Conservation (phyloP, 1,140 invertebrate genomes). For the Sarcophaga bullata region DNA sequence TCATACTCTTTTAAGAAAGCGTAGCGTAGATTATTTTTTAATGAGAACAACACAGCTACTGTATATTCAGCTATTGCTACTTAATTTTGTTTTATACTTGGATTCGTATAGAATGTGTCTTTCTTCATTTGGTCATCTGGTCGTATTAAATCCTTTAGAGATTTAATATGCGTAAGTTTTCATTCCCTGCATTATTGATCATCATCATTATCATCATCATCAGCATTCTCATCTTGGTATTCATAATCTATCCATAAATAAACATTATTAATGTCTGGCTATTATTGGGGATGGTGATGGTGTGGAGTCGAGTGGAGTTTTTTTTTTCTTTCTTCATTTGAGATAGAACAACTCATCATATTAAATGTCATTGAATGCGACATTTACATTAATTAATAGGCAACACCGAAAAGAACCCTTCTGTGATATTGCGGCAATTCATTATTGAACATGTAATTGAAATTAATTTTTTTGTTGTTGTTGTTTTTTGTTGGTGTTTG, state of each 20-base stretch:
- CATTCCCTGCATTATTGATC: neutral
- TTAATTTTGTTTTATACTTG: neutral
- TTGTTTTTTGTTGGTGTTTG: too few relatives aligned
- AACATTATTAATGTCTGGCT: conserved; percentile 34
- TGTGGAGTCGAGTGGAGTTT: too few relatives aligned
- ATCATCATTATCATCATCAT: too few relatives aligned
- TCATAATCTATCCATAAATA: conserved; percentile 39
- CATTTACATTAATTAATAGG: conserved; percentile 36
- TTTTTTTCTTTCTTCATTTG: neutral
- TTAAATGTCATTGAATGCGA: conserved; percentile 39
- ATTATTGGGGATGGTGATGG: neutral
- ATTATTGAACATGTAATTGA: neutral
- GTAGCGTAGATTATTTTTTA: neutral
- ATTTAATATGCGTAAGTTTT: conserved; percentile 19
- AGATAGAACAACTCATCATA: conserved; percentile 13
- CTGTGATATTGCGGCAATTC: neutral
- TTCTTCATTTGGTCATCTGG: neutral
- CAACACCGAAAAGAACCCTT: neutral
- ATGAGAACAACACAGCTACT: neutral
- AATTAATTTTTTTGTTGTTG: too few relatives aligned
- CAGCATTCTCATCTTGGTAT: neutral
- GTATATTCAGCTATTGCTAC: neutral
- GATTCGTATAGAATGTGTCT: conserved; percentile 6
- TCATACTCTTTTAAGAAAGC: too few relatives aligned
- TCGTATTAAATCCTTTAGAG: conserved; percentile 33